phyloP scores from a whole-genome alignment of 2,888 invertebrate genomes.

The Callosobruchus maculatus region DNA sequence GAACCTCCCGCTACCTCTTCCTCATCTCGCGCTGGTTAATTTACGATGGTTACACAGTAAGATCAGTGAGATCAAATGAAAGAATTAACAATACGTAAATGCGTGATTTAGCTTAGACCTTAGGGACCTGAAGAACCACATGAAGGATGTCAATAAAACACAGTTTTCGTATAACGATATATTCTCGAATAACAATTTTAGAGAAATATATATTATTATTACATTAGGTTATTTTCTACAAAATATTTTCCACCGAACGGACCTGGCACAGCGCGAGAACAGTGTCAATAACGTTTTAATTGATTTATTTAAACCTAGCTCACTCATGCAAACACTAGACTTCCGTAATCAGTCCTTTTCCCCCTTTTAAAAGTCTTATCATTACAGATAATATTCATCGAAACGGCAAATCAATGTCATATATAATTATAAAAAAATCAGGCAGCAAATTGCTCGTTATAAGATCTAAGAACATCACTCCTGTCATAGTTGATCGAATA shows the following conservation, averaged over 20 bases:
- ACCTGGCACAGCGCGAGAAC: constrained; percentile 41
- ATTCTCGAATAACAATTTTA: constrained; percentile 38
- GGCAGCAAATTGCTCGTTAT: too few relatives aligned
- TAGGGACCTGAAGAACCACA: too few relatives aligned
- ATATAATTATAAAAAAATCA: too few relatives aligned
- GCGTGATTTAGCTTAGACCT: too few relatives aligned
- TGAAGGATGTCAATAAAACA: not conserved
- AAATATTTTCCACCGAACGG: constrained; percentile 36
- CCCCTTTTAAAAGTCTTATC: not conserved
- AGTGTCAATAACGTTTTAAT: not conserved
- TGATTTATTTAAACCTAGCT: not conserved
- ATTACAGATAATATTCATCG: not conserved
- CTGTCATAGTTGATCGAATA: too few relatives aligned
- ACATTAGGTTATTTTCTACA: constrained; percentile 29
- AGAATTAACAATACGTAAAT: too few relatives aligned
- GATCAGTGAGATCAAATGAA: too few relatives aligned
- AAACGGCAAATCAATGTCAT: not conserved
- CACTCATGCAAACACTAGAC: not conserved
- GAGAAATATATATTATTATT: constrained; percentile 38
- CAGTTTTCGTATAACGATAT: constrained; percentile 22
- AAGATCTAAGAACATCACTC: too few relatives aligned
- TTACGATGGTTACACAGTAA: too few relatives aligned
- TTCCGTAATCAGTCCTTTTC: not conserved
- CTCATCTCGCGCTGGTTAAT: too few relatives aligned
- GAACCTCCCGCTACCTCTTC: too few relatives aligned